Base-by-base conservation (phyloP, 2,113 vertebrate species). In the Callipepla californica region DNA sequence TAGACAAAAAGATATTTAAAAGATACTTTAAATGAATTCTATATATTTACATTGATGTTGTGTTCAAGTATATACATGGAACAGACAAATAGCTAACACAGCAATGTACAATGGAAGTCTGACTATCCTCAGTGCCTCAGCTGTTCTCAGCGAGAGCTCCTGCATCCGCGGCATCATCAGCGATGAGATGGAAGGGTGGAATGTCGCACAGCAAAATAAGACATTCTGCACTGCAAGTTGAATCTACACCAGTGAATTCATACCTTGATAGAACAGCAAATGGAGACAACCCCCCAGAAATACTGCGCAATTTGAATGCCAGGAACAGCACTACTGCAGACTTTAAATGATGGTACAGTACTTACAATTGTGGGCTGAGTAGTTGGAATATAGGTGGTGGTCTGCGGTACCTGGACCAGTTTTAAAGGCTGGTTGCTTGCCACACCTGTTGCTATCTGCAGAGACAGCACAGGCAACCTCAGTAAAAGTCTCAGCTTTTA, bases 371-470 rank as follows among this genome's bases (percentile, higher is more conserved):
- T 96, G 96, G 97, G 96, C 80, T 94, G 95, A 98, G 97, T 91
- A 92, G 96, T 61, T 97, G 97, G 96, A 95, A 98, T 95, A 97
- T 91, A 96, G 97, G 97, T 97, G 96, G 96, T 94, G 92, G 92
- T 94, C 96, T 94, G 97, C 84, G 80, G 95, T 92, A 97, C 96
- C 92, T 96, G 97, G 97, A 97, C 90, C 96, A 97, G 93, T 96
- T 97, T 97, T 96, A 97, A 83, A 95, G 96, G 96, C 94, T 92
- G 97, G 97, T 36, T 97, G 97, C 97, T 97, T 95, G 95, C 95
- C 97, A 96, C 96, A 97, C 97, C 97, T 97, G 96, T 96, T 96
- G 96, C 97, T 97, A 97, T 97, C 98, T 98, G 97, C 94, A 97
- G 97, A 97, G 97, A 97, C 58, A 97, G 97, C 96, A 97, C 96